A percentile compares a stretch with the other conserved stretches of the same genome.
Evolutionary conservation across 1,140 invertebrate species (phyloP).

Genomic region (Hypsibius dujardini): DNA sequence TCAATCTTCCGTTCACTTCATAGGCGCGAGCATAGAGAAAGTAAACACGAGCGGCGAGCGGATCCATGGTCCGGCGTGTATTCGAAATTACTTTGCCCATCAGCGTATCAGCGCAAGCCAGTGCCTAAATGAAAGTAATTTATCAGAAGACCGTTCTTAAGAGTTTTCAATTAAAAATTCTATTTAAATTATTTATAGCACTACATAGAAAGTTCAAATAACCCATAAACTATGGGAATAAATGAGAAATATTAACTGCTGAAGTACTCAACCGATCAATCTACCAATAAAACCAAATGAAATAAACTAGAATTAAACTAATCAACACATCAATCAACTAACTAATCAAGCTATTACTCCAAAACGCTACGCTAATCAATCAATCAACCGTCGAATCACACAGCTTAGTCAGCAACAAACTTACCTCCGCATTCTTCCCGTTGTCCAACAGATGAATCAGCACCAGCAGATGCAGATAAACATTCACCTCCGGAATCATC

Average conservation of each 20-base stretch:
- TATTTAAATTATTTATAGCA: neutral
- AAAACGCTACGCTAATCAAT: neutral
- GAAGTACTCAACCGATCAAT: neutral
- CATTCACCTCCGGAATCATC: slow-evolving; percentile 79
- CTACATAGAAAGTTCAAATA: neutral
- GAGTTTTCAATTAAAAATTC: neutral
- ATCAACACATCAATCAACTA: neutral
- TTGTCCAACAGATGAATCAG: slow-evolving; percentile 74
- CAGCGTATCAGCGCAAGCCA: too few species aligned
- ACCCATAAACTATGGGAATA: neutral
- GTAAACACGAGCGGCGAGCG: neutral
- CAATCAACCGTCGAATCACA: neutral
- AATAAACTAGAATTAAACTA: neutral
- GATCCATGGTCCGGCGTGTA: neutral
- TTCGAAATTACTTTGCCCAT: too few species aligned
- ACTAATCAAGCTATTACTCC: too few species aligned
- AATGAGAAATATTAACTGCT: neutral
- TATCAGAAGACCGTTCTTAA: neutral
- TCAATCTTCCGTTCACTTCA: slow-evolving; percentile 6
- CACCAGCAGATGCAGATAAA: slow-evolving; percentile 78
- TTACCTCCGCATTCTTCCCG: slow-evolving; percentile 35
- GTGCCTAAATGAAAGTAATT: too few species aligned
- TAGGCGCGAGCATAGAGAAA: slow-evolving; percentile 4
- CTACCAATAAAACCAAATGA: neutral
- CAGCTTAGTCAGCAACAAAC: too few species aligned